These are phyloP conservation scores for Halcyon senegalensis DNA, from an alignment of 2,113 vertebrate genomes.

Conservation along the genomic window DNA sequence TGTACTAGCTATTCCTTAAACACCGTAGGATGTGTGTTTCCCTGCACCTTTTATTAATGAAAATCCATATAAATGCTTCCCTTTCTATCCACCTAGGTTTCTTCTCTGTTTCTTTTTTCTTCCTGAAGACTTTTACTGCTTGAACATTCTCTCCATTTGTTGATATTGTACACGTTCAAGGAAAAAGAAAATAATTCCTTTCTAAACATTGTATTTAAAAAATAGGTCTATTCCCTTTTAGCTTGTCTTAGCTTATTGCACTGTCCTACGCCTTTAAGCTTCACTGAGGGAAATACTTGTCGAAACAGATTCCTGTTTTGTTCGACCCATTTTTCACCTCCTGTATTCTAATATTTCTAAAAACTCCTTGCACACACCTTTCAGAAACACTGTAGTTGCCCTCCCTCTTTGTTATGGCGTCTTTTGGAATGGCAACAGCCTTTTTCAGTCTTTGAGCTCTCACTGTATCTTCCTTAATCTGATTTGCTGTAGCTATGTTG, in stretches of 20 bases:
- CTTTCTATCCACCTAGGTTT: neutral
- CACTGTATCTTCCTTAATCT: neutral
- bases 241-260: neutral
- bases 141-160: neutral
- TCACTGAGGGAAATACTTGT: neutral
- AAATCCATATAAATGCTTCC: neutral
- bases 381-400: fast-evolving
- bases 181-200: neutral
- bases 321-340: neutral
- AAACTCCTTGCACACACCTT: neutral
- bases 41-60: neutral
- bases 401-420: neutral
- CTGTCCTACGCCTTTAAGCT: neutral
- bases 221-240: neutral
- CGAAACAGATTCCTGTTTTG: neutral
- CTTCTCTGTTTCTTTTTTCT: neutral
- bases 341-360: neutral
- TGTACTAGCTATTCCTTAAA: neutral
- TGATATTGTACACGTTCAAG: neutral
- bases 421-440: neutral
- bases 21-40: neutral
- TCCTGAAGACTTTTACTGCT: neutral
- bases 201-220: neutral
- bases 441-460: neutral
- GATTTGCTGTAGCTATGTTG: neutral